Conservation (phyloP, 2,797 vertebrate species). For the Petrocephalus sullivani region DNA sequence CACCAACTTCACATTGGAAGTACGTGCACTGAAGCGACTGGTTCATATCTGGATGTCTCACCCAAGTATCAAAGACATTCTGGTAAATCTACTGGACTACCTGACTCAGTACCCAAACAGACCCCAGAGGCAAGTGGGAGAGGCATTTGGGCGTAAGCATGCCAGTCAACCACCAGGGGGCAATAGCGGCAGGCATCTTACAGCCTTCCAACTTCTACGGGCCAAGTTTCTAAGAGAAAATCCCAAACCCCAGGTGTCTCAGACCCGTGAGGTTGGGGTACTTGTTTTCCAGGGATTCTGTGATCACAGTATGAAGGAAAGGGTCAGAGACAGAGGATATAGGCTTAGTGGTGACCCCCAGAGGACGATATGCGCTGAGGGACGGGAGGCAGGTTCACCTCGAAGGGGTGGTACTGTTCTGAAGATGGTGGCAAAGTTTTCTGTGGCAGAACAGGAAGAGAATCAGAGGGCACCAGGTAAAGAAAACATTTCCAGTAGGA, state of each 20-base stretch:
- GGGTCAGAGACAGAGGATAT: constrained; percentile 23
- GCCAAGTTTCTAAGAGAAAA: constrained; percentile 75
- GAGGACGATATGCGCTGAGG: constrained; percentile 42
- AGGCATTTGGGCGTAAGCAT: constrained; percentile 33
- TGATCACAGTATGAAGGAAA: constrained; percentile 24
- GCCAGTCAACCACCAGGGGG: constrained; percentile 21
- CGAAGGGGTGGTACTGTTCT: constrained; percentile 63
- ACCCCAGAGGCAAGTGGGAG: constrained; percentile 18
- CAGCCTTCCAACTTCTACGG: constrained; percentile 79
- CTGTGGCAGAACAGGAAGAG: constrained; percentile 62
- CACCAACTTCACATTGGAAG: constrained; percentile 47
- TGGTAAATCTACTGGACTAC: constrained; percentile 76
- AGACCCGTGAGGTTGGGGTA: constrained; percentile 74
- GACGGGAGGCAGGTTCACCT: neutral
- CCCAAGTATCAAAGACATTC: constrained; percentile 64
- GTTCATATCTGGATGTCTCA: constrained; percentile 56
- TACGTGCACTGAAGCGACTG: constrained; percentile 66
- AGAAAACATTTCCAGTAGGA: constrained; percentile 26
- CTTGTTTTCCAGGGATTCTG: constrained; percentile 47
- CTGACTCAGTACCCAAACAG: constrained; percentile 44
- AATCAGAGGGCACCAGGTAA: constrained; percentile 41
- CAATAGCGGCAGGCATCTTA: constrained; percentile 49
- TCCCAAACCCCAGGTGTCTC: constrained; percentile 62
- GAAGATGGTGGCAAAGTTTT: constrained; percentile 72
- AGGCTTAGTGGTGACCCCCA: neutral